Percentiles rank a stretch among this genome's conserved stretches.
phyloP scores from a whole-genome alignment of 2,797 vertebrate genomes.

The Trachops cirrhosus region DNA sequence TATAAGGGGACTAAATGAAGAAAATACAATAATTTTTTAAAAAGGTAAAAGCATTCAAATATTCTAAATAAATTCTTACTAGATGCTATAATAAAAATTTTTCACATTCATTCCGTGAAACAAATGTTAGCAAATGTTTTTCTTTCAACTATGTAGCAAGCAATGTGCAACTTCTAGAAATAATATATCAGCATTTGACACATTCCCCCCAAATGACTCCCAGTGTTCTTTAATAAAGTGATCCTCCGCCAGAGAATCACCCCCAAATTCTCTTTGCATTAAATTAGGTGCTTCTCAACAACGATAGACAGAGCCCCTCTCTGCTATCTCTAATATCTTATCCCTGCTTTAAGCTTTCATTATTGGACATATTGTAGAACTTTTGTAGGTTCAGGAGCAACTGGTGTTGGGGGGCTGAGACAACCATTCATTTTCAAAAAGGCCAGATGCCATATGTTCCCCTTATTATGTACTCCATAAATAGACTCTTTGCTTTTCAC shows the following conservation, averaged over 20 bases:
- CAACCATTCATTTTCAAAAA: not conserved
- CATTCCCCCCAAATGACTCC: not conserved
- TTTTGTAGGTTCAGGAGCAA: not conserved
- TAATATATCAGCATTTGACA: not conserved
- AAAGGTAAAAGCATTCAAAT: no score
- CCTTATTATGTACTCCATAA: not conserved
- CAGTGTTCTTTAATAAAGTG: not conserved
- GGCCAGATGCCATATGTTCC: no score
- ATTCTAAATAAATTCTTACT: no score
- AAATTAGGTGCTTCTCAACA: not conserved
- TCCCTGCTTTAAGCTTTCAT: not conserved
- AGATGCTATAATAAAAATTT: not conserved
- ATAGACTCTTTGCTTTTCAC: not conserved
- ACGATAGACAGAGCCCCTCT: not conserved
- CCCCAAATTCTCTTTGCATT: not conserved
- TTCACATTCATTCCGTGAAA: not conserved
- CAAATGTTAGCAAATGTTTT: not conserved
- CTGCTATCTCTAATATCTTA: not conserved
- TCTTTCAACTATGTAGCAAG: not conserved
- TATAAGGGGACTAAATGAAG: no score
- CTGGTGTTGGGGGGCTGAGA: not conserved
- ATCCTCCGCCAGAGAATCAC: not conserved
- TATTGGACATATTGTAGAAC: not conserved
- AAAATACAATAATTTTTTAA: no score
- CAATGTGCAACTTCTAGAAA: not conserved